Percentiles rank a stretch among this genome's conserved stretches.
Evolutionary conservation across 2,888 invertebrate genomes (phyloP).

Genomic region (Pachydiplax longipennis): DNA sequence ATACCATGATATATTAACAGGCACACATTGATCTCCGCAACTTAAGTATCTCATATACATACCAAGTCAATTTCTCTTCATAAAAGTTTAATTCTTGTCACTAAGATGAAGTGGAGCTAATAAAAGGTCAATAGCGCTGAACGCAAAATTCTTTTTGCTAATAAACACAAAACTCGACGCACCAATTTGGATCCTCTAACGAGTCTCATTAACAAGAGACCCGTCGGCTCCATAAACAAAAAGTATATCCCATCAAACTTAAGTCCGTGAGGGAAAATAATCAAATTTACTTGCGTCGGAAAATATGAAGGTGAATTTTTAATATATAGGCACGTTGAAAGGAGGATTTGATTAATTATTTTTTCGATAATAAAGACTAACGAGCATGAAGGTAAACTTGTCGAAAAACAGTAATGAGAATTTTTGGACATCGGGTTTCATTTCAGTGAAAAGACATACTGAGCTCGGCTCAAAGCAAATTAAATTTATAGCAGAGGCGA

Average conservation of each 20-base stretch:
- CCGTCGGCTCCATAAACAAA: neutral
- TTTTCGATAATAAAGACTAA: neutral
- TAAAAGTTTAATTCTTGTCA: too few species aligned
- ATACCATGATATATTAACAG: too few species aligned
- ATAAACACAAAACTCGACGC: neutral
- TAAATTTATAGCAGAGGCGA: too few species aligned
- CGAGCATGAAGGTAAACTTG: neutral
- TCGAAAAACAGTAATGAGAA: neutral
- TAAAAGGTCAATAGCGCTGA: neutral
- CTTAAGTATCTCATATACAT: too few species aligned
- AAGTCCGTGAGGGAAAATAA: neutral
- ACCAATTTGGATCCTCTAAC: neutral
- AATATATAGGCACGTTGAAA: neutral
- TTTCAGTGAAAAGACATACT: too few species aligned
- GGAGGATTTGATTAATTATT: neutral
- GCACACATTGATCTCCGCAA: too few species aligned
- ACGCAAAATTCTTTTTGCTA: neutral
- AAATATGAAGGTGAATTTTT: neutral
- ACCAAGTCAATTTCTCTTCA: too few species aligned
- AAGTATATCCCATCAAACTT: neutral
- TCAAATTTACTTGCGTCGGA: neutral
- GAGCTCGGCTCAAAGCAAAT: too few species aligned
- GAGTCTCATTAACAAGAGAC: neutral
- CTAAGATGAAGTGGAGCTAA: neutral
- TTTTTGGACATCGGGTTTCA: neutral